Conservation (phyloP, 2,888 invertebrate species). For the Hypomecis atomaria region DNA sequence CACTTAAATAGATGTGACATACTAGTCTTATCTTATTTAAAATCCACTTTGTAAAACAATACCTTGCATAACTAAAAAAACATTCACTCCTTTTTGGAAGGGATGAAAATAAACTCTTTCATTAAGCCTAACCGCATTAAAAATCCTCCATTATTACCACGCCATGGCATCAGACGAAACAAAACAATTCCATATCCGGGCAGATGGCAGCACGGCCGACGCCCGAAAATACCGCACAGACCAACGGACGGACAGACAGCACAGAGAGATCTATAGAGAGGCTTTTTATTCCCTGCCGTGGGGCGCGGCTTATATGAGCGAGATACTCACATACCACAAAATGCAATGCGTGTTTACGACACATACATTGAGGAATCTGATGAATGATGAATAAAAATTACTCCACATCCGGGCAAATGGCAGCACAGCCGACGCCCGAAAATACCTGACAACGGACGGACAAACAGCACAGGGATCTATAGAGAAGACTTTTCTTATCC, state of each 20-base stretch:
- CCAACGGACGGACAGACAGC: conserved; percentile 21
- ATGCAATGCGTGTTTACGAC: too few relatives aligned
- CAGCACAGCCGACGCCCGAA: conserved; percentile 15
- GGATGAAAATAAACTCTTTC: neutral
- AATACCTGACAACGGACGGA: conserved; percentile 27
- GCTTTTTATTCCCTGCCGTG: too few relatives aligned
- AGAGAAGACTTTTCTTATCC: too few relatives aligned
- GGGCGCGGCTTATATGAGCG: too few relatives aligned
- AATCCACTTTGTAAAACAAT: too few relatives aligned
- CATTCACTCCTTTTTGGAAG: neutral
- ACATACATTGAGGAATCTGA: too few relatives aligned
- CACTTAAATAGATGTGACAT: too few relatives aligned
- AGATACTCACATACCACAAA: too few relatives aligned
- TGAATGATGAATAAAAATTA: conserved; percentile 1
- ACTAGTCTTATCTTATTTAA: too few relatives aligned
- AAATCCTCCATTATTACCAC: neutral
- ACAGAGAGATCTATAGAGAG: neutral
- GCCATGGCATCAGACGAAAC: conserved; percentile 1
- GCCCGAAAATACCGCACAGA: conserved; percentile 18
- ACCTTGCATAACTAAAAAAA: too few relatives aligned
- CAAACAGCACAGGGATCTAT: neutral
- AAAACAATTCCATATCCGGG: conserved; percentile 28
- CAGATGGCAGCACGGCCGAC: conserved; percentile 23
- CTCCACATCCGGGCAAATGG: conserved; percentile 24
- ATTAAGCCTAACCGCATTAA: neutral